Evolutionary conservation across 2,888 invertebrate species (phyloP).

Genomic region (Alloplasta piceator): DNA sequence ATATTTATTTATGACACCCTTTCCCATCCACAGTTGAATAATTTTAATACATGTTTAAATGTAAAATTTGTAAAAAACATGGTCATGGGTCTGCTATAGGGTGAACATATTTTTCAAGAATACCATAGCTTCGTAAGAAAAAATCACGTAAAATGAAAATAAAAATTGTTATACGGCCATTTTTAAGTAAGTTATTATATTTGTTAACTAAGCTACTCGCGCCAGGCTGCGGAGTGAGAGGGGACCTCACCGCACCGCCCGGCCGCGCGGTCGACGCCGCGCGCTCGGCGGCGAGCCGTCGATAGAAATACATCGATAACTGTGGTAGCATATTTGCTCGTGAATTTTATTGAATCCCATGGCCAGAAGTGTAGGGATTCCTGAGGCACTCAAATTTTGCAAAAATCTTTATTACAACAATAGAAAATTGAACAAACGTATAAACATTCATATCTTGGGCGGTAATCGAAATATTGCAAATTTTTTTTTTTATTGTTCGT

Average conservation of each 20-base stretch:
- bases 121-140: slow-evolving; percentile 7
- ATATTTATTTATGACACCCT: too few species aligned
- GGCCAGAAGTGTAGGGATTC: not conserved
- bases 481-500: too few species aligned
- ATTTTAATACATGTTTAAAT: too few species aligned
- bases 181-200: slow-evolving; percentile 20
- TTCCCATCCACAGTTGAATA: too few species aligned
- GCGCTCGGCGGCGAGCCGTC: not conserved
- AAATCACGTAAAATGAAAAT: not conserved
- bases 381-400: not conserved
- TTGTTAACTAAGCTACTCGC: slow-evolving; percentile 15
- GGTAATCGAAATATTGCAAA: too few species aligned
- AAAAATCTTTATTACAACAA: not conserved
- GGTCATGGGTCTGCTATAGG: not conserved
- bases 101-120: not conserved
- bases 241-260: not conserved
- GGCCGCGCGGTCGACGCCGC: not conserved
- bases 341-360: not conserved
- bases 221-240: not conserved
- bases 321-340: not conserved
- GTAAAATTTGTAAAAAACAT: too few species aligned
- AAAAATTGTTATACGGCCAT: slow-evolving; percentile 18
- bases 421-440: not conserved
- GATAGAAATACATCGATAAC: not conserved
- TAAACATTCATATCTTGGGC: not conserved